phyloP scores from a whole-genome alignment of 2,797 vertebrate species.

The Selene dorsalis region DNA sequence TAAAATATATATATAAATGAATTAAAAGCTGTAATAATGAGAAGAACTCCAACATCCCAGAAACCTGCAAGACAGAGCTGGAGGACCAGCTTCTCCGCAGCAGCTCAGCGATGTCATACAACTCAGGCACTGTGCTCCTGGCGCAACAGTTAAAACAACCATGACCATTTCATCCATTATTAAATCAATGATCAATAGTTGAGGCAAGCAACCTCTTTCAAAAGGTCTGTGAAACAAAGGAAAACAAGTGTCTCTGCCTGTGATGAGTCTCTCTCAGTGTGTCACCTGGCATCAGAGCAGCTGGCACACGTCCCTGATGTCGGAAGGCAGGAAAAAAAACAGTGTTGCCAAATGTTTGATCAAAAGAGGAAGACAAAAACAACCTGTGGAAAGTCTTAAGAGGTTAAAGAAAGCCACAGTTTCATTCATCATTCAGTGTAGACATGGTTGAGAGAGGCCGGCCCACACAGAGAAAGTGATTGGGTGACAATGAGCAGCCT shows the following conservation, averaged over 20 bases:
- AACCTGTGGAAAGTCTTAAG: constrained; percentile 12
- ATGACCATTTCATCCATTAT: constrained; percentile 1
- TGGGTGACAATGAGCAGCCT: constrained; percentile 56
- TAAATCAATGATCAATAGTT: neutral
- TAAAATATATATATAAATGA: too few relatives aligned
- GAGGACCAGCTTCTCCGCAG: too few relatives aligned
- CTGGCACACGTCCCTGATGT: constrained; percentile 20
- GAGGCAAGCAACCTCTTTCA: neutral
- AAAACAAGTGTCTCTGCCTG: neutral
- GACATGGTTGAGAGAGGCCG: constrained; percentile 36
- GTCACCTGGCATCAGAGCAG: neutral
- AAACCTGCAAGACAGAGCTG: too few relatives aligned
- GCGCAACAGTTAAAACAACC: neutral
- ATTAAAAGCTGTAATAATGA: too few relatives aligned
- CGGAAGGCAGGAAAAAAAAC: constrained; percentile 45
- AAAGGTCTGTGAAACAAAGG: too few relatives aligned
- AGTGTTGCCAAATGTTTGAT: constrained; percentile 41
- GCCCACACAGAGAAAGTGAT: constrained; percentile 44
- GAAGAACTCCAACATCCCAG: too few relatives aligned
- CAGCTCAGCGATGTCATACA: too few relatives aligned
- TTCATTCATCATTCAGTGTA: constrained; percentile 34
- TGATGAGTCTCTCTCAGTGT: constrained; percentile 17
- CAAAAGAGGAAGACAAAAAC: neutral
- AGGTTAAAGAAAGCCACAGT: constrained; percentile 15
- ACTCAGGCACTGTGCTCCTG: too few relatives aligned